Evolutionary conservation across 2,113 vertebrate genomes (phyloP), one percentile per base, ranked within the genome.

Genomic region (Spermophilus dauricus): DNA sequence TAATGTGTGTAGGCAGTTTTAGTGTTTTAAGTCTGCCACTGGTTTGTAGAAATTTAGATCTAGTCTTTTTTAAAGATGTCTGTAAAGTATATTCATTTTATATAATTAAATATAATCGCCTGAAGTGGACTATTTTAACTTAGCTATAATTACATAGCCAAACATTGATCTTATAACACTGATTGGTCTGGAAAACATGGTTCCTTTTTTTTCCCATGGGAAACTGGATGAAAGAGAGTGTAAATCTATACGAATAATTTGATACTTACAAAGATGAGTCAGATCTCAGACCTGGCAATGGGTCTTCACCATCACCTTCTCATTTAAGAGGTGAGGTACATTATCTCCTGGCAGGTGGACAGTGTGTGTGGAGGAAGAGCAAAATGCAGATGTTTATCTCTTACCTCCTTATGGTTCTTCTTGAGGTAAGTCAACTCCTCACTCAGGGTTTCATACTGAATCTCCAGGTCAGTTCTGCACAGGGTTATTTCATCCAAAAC

Each of bases 341-440:
- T 26, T 39, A 30, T 73, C 22, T 65, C 24, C 45, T 5, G 4
- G 7, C 20, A n/a, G n/a, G 51, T 20, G 8, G 84, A 2, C 0
- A 26, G 34, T 32, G 16, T 69, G 42, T 65, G 42, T 22, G n/a
- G 75, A 73, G 12, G 20, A 2, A 45, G 0, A 53, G 39, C 4
- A 30, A 42, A 58, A 28, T 58, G 51, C 6, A 17, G 9, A 32
- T 0, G 0, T 0, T 11, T 39, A 30, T 28, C 53, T 28, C 56
- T 67, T 96, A 99, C 99, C 94, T 99, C 99, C 56, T 99, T 99
- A 2, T 99, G 99, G 97, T 99, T 99, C 99, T 99, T 99, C 98
- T 99, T 99, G 89, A 99, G 99, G 97, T 99, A 99, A 95, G 99
- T 99, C 91, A 99, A 98, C 97, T 99, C 99, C 97, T 99, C 99